These are phyloP conservation scores for Corythornis madagascariensis DNA, from an alignment of 2,113 vertebrate genomes.

Conservation along the genomic window DNA sequence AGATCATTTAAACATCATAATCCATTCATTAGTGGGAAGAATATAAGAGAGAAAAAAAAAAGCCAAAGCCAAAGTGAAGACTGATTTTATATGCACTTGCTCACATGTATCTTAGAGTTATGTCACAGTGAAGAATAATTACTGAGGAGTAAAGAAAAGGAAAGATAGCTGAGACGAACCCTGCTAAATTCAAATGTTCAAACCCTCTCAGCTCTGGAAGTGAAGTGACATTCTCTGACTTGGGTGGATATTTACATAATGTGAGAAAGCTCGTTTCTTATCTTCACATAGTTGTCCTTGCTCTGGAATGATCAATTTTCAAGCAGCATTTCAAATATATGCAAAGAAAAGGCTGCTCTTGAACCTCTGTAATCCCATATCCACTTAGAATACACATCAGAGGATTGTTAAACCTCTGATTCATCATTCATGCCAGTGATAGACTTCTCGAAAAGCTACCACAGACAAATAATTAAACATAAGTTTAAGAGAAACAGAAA, in stretches of 20 bases:
- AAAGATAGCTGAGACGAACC: not conserved
- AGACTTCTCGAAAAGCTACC: not conserved
- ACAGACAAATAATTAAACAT: not conserved
- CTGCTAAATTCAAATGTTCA: conserved; percentile 28
- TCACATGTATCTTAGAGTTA: not conserved
- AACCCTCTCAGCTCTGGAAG: not conserved
- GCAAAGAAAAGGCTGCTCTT: not conserved
- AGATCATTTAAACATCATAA: conserved; percentile 28
- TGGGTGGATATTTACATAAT: conserved; percentile 32
- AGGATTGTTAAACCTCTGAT: not conserved
- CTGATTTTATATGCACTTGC: conserved; percentile 21
- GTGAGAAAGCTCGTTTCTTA: conserved; percentile 25
- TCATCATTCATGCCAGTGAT: not conserved
- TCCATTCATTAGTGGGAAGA: not conserved
- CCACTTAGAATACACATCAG: not conserved
- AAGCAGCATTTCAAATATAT: conserved; percentile 16
- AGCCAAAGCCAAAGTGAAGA: not conserved
- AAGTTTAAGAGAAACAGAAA: not conserved
- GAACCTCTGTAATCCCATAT: conserved; percentile 9
- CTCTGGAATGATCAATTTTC: conserved; percentile 3
- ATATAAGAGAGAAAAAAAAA: not conserved
- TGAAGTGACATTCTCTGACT: conserved; percentile 14
- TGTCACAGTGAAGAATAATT: not conserved
- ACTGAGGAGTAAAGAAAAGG: not conserved
- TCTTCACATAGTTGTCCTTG: not conserved